These are phyloP conservation scores for Lepus oiostolus DNA, from an alignment of 2,797 vertebrate species.

Conservation along the genomic window DNA sequence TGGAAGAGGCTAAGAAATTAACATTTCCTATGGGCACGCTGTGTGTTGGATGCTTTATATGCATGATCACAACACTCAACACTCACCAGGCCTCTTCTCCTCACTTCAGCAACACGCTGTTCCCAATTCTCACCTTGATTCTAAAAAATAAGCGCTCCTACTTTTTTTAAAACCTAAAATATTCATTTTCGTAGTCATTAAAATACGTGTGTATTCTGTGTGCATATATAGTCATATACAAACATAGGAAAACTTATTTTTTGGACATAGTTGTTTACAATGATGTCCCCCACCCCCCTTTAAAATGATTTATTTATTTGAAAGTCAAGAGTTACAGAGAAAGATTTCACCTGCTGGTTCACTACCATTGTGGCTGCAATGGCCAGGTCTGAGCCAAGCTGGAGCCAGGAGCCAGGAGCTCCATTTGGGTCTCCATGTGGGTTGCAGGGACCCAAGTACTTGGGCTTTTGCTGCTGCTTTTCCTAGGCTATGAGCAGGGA, in stretches of 20 bases:
- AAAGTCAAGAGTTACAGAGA: too few species aligned
- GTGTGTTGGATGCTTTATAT: neutral
- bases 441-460: too few species aligned
- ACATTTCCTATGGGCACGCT: too few species aligned
- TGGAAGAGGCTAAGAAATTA: neutral
- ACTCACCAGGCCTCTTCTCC: accelerated
- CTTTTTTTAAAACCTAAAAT: neutral
- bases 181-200: neutral
- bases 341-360: too few species aligned
- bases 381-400: too few species aligned
- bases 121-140: neutral
- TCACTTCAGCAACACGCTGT: neutral
- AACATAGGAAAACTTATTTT: neutral
- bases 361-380: too few species aligned
- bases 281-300: neutral
- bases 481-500: too few species aligned
- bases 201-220: neutral
- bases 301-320: too few species aligned
- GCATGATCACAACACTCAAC: neutral
- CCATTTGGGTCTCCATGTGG: too few species aligned
- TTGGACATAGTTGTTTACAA: slow-evolving; percentile 3
- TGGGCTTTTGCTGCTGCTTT: too few species aligned
- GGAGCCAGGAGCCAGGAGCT: too few species aligned
- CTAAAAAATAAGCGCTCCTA: neutral
- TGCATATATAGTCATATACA: neutral